Evolutionary conservation across 1,140 invertebrate species (phyloP), one percentile per base, ranked within the genome.

Genomic region (Microplitis mediator): DNA sequence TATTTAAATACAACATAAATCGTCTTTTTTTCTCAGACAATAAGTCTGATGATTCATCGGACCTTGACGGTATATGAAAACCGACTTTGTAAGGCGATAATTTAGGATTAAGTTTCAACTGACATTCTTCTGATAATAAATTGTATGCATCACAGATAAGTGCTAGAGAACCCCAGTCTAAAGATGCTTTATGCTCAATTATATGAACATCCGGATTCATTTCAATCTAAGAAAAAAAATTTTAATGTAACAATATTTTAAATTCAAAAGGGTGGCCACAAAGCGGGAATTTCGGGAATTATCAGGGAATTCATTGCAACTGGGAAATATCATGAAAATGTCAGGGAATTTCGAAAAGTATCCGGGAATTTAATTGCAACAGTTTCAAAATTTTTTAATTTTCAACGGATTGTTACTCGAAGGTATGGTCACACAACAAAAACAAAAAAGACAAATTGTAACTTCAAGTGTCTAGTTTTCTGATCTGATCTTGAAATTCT

Each of bases 21-120:
- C 69, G 67, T 81, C 80, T 61, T 79, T 81, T 74, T 71, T 85
- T 79, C 71, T 54, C 23, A 76, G 50, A 63, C 63, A 73, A 74
- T 9, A 61, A 45, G 23, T 83, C 79, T 11, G 61, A 61, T 50
- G 82, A 75, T 65, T 76, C 69, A 14, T 79, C 72, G 34, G 14
- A 16, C 56, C 35, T 61, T 35, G 31, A 67, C 39, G 45, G 45
- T 14, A 80, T 69, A 64, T 71, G 86, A 85, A 93, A 91, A 52
- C 89, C 89, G 58, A 91, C 89, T 88, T 93, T 93, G 76, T 92
- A 94, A 1, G 94, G 94, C 11, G 92, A 89, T 71, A 95, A 83
- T 82, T 90, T 91, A 63, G 91, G 89, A 81, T 95, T 92, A 23
- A 95, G 87, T 69, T 89, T 87, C 9, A 94, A 80, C 68, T 78